These are phyloP conservation scores for Dasysyrphus tricinctus DNA, from an alignment of 2,888 invertebrate species.

Conservation along the genomic window DNA sequence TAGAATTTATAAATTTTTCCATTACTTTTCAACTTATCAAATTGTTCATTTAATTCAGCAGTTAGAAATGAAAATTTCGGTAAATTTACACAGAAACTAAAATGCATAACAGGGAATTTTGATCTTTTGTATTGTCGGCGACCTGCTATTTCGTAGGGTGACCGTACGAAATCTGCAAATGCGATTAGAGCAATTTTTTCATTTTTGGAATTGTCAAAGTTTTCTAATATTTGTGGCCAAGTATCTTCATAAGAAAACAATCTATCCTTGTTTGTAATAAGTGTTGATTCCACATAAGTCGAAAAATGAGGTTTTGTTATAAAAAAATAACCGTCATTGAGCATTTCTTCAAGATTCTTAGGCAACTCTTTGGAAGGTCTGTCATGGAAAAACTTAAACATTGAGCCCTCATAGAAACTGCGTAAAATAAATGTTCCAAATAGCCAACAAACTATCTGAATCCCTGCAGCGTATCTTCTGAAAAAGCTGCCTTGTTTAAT, in stretches of 20 bases:
- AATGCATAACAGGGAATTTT: neutral
- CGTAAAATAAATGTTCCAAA: neutral
- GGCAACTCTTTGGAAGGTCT: neutral
- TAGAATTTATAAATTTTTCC: neutral
- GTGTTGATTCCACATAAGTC: no score
- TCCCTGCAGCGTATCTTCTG: neutral
- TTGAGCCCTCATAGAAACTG: neutral
- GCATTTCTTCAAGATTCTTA: neutral
- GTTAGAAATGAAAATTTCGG: neutral
- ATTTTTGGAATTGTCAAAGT: neutral
- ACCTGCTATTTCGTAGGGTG: neutral
- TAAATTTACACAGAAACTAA: neutral
- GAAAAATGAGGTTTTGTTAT: neutral
- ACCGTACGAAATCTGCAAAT: neutral
- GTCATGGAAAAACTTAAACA: neutral
- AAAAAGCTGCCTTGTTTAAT: no score
- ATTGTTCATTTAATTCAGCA: neutral
- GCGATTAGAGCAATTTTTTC: neutral
- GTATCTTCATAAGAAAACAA: neutral
- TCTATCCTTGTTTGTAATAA: no score
- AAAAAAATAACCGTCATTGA: neutral
- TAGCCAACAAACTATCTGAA: slow-evolving; percentile 2
- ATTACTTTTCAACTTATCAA: neutral
- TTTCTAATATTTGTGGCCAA: neutral
- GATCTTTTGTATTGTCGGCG: neutral